These are phyloP conservation scores for Danionella cerebrum DNA, from an alignment of 2,113 vertebrate genomes.

Conservation along the genomic window DNA sequence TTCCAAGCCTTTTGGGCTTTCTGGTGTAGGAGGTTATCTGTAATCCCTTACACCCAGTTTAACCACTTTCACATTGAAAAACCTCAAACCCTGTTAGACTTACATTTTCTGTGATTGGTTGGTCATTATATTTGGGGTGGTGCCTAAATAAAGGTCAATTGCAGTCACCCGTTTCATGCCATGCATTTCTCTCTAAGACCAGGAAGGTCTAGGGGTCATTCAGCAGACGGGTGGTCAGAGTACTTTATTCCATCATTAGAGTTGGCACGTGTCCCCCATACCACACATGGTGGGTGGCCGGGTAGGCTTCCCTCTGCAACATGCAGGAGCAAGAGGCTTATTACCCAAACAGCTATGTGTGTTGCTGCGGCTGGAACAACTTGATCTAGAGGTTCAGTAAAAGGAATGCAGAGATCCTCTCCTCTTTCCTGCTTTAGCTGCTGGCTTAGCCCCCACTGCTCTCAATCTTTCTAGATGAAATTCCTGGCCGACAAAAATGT, in stretches of 20 bases:
- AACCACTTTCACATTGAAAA: too few relatives aligned
- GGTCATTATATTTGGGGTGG: too few relatives aligned
- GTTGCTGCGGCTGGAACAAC: background rate
- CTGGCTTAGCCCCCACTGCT: background rate
- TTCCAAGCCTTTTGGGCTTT: too few relatives aligned
- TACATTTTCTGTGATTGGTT: too few relatives aligned
- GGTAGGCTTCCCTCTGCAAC: background rate
- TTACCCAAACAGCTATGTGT: conserved; percentile 23
- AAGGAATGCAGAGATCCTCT: background rate
- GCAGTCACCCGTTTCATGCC: background rate
- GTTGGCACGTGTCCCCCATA: conserved; percentile 1
- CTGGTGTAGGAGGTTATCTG: too few relatives aligned
- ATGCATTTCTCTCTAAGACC: background rate
- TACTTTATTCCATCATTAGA: background rate
- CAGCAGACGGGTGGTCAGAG: conserved; percentile 20
- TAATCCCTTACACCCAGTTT: too few relatives aligned
- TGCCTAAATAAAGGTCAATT: background rate
- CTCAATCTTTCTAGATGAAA: background rate
- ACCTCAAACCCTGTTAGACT: too few relatives aligned
- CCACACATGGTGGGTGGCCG: conserved; percentile 14
- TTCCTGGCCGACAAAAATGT: background rate
- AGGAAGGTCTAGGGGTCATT: background rate
- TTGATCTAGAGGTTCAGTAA: background rate
- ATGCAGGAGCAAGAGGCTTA: conserved; percentile 23
- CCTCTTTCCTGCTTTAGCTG: conserved; percentile 10